These are phyloP conservation scores for Odontocerum albicorne DNA, from an alignment of 2,888 invertebrate species.

Conservation along the genomic window DNA sequence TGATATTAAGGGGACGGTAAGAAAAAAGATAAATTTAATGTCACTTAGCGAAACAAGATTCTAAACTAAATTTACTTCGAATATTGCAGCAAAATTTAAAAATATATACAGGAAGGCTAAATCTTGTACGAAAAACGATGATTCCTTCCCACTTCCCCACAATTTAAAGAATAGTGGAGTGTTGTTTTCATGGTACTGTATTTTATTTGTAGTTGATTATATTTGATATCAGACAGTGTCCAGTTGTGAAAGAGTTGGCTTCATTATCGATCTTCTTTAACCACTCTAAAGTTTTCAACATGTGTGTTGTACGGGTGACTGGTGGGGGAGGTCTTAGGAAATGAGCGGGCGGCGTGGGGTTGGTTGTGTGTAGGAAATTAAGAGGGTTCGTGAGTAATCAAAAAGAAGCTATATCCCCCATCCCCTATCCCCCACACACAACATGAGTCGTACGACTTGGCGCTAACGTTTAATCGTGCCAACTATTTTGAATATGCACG, in stretches of 20 bases:
- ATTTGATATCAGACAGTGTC: no score
- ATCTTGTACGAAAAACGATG: no score
- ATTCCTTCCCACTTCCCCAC: no score
- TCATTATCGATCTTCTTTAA: slow-evolving; percentile 35
- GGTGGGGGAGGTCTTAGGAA: slow-evolving; percentile 22
- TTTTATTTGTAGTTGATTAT: no score
- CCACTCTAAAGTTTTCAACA: slow-evolving; percentile 35
- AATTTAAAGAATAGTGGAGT: no score
- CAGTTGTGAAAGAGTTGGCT: slow-evolving; percentile 18
- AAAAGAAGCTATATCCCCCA: slow-evolving; percentile 36
- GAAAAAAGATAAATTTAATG: no score
- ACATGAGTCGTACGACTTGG: slow-evolving; percentile 13
- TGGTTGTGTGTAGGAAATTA: slow-evolving; percentile 37
- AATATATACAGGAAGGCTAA: no score
- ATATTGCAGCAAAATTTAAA: no score
- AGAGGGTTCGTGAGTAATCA: slow-evolving; percentile 40
- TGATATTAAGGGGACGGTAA: no score
- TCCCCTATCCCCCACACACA: slow-evolving; percentile 29
- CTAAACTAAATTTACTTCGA: no score
- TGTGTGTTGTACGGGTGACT: slow-evolving; percentile 30
- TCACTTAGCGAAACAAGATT: no score
- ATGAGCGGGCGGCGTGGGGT: slow-evolving; percentile 28
- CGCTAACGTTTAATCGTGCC: slow-evolving; percentile 24
- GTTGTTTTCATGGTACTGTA: no score
- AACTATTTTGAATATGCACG: slow-evolving; percentile 23